Percentiles rank a stretch among this genome's conserved stretches.
These are phyloP conservation scores for Pristionchus entomophagus DNA, from an alignment of 2,888 invertebrate species.

Conservation along the genomic window DNA sequence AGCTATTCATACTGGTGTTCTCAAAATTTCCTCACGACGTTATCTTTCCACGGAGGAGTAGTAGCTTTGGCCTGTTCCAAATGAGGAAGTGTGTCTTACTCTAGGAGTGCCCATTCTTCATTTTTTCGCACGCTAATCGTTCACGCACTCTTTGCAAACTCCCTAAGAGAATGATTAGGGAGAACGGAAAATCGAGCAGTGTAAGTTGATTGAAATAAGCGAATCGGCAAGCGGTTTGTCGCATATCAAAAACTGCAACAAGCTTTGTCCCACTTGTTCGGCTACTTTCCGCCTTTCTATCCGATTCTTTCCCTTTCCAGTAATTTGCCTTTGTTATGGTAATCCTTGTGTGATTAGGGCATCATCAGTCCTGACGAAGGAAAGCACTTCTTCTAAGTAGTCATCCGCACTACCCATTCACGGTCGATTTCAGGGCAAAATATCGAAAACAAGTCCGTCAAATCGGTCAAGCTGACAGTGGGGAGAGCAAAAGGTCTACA, in stretches of 20 bases:
- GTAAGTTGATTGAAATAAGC: too few species aligned
- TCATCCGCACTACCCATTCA: background rate
- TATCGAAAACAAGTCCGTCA: slow-evolving; percentile 36
- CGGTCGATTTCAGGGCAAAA: slow-evolving; percentile 29
- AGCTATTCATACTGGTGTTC: too few species aligned
- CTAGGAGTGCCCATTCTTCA: background rate
- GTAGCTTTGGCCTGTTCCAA: background rate
- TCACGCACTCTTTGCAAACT: slow-evolving; percentile 27
- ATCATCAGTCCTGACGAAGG: too few species aligned
- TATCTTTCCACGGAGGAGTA: background rate
- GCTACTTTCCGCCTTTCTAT: too few species aligned
- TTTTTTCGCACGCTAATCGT: too few species aligned
- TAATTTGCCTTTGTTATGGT: too few species aligned
- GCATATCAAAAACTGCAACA: too few species aligned
- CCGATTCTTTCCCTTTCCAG: too few species aligned
- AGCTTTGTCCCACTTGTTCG: too few species aligned
- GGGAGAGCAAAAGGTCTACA: background rate
- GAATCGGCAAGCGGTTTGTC: too few species aligned
- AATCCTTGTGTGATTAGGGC: too few species aligned
- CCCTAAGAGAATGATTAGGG: slow-evolving; percentile 35
- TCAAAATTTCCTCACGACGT: too few species aligned
- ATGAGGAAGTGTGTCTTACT: background rate
- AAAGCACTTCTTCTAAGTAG: background rate
- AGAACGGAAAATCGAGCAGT: background rate
- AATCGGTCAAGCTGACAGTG: background rate